Evolutionary conservation across 2,888 invertebrate genomes (phyloP), one percentile per base, ranked within the genome.

Genomic region (Julus scandinavius): DNA sequence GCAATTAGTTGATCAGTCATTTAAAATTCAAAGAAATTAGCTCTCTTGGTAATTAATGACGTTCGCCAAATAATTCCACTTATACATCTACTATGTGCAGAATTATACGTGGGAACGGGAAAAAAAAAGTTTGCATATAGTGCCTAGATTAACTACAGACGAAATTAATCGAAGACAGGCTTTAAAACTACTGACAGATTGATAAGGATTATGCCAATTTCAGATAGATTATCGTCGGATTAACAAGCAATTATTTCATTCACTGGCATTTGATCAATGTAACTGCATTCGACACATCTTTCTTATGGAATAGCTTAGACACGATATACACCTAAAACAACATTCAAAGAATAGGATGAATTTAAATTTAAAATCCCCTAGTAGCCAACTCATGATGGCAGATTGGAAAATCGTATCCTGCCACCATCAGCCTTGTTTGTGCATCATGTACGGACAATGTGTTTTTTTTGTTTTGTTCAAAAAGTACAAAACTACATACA

Each of bases 1-100:
- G 80, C 80, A 80, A 80, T 80, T 80, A 38, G 80, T 7, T 38
- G 80, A 38, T 80, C 80, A 38, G 29, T 80, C 80, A 80, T 80
- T 38, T 20, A 13, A 80, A 80, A 80, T 80, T 2, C 38, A 80
- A 80, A 80, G 80, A 80, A 38, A 80, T 80, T 80, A 80, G 38
- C 80, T 80, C 38, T 38, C 38, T 80, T 13, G 38, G 38, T 80
- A 80, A 80, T 80, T 80, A 80, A 80, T 80, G 80, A 80, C 11
- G 80, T 80, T 80, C 80, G 38, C 80, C 13, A 80, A 80, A 20
- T 13, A 29, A 80, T 80, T 29, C 38, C 29, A 38, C 80, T 9
- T 11, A 29, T 38, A 38, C 54, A 54, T 13, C 15, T 2, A 54
- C 54, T 54, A 13, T 3, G 3, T 54, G 11, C 4, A 15, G 2